Conservation (phyloP, 2,113 vertebrate species). For the Alligator sinensis region DNA sequence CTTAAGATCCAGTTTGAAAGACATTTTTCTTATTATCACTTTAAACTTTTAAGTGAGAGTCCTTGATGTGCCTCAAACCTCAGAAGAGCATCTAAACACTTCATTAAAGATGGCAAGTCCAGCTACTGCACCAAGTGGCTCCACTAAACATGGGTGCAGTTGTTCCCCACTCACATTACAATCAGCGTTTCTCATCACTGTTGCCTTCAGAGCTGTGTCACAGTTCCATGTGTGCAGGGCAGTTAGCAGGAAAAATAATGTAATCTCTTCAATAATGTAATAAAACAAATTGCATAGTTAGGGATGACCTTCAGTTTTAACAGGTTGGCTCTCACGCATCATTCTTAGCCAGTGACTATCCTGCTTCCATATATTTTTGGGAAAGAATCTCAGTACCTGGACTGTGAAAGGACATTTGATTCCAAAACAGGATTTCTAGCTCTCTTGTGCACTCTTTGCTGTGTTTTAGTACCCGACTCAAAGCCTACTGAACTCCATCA, state of each 20-base stretch:
- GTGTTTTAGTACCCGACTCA: neutral
- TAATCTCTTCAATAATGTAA: neutral
- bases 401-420: neutral
- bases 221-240: fast-evolving
- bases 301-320: neutral
- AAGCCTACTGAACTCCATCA: fast-evolving
- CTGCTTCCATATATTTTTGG: neutral
- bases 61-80: fast-evolving
- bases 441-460: neutral
- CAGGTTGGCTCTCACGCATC: neutral
- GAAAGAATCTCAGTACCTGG: neutral
- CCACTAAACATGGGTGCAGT: fast-evolving
- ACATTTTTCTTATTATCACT: neutral
- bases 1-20: neutral
- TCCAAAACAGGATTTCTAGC: neutral
- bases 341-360: neutral
- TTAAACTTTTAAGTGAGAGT: neutral
- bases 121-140: neutral
- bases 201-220: fast-evolving
- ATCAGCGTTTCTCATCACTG: neutral
- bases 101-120: neutral
- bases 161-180: neutral
- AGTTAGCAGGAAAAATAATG: neutral
- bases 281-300: neutral
- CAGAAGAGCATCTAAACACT: neutral